phyloP scores from a whole-genome alignment of 2,113 vertebrate genomes.

The Spea bombifrons region DNA sequence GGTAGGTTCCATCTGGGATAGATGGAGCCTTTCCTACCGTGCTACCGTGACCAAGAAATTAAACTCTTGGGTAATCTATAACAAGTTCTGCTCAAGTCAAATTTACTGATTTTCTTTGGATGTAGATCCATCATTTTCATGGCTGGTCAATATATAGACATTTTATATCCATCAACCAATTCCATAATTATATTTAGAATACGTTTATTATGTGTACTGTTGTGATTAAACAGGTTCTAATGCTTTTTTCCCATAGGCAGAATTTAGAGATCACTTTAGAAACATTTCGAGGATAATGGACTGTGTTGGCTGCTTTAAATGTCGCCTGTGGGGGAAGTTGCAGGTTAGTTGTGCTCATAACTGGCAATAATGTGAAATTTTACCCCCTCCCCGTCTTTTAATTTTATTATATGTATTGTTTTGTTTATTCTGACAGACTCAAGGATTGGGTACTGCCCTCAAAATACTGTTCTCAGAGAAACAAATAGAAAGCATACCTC shows the following conservation, averaged over 20 bases:
- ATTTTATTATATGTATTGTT: constrained; percentile 29
- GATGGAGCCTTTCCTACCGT: too few relatives aligned
- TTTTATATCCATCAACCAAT: too few relatives aligned
- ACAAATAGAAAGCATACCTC: constrained; percentile 78
- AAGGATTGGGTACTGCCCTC: constrained; percentile 86
- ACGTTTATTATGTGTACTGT: too few relatives aligned
- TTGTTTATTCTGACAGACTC: constrained; percentile 67
- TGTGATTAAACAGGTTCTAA: too few relatives aligned
- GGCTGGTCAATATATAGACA: too few relatives aligned
- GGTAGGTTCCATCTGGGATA: too few relatives aligned
- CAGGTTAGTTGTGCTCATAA: constrained; percentile 66
- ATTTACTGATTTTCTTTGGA: too few relatives aligned
- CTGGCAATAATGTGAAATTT: neutral
- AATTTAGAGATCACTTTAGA: constrained; percentile 82
- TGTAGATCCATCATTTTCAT: too few relatives aligned
- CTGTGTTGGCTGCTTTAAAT: constrained; percentile 92
- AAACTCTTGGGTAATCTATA: too few relatives aligned
- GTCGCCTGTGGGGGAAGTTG: constrained; percentile 91
- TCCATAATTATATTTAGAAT: too few relatives aligned
- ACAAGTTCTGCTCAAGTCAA: too few relatives aligned
- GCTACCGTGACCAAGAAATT: too few relatives aligned
- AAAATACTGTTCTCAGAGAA: constrained; percentile 91
- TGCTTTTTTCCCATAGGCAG: constrained; percentile 64
- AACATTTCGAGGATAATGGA: constrained; percentile 96
- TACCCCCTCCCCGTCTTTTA: neutral